Conservation (phyloP, 1,140 invertebrate genomes). For the Drosophila paulistorum region DNA sequence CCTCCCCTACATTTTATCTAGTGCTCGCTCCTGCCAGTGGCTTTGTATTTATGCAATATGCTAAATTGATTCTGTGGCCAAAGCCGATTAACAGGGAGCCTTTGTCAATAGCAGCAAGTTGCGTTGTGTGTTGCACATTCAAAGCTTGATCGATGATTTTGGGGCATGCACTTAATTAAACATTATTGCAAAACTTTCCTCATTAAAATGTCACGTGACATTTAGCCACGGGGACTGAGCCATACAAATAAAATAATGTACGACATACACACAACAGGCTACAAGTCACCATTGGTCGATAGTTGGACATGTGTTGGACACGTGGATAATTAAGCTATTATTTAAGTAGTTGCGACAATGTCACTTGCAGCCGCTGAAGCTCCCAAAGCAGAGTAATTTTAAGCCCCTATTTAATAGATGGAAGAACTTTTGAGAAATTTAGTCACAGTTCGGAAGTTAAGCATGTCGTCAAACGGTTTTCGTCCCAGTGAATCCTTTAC, state of each 20-base stretch:
- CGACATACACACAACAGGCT: conserved; percentile 6
- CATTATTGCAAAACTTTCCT: conserved; percentile 58
- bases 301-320: conserved; percentile 27
- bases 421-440: not conserved
- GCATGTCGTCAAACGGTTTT: not conserved
- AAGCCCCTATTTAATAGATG: not conserved
- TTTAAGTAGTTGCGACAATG: conserved; percentile 23
- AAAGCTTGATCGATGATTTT: conserved; percentile 27
- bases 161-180: conserved; percentile 68
- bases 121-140: not conserved
- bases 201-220: conserved; percentile 73
- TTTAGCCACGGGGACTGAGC: not conserved
- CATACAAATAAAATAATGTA: not conserved
- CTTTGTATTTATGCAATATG: conserved; percentile 40
- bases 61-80: conserved; percentile 33
- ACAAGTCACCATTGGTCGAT: not conserved
- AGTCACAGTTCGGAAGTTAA: not conserved
- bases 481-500: conserved; percentile 13
- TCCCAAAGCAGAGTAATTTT: conserved; percentile 17
- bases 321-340: conserved; percentile 63
- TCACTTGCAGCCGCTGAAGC: conserved; percentile 34
- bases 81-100: conserved; percentile 23
- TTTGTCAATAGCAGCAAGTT: conserved; percentile 16
- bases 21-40: not conserved
- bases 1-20: not conserved